Percentiles rank a stretch among this genome's conserved stretches.
These are phyloP conservation scores for Goniozus legneri DNA, from an alignment of 1,140 invertebrate genomes.

Conservation along the genomic window DNA sequence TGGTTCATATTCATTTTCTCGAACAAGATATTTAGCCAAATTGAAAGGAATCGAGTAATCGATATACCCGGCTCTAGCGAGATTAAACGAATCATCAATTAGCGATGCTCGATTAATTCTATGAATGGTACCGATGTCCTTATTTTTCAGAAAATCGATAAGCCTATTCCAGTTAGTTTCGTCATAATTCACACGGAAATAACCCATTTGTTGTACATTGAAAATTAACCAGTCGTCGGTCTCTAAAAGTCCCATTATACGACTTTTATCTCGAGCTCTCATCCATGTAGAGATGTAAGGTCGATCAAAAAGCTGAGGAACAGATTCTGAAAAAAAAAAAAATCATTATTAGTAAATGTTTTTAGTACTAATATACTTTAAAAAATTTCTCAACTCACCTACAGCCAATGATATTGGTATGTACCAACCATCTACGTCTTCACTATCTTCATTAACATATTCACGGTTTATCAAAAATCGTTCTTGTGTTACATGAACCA, in stretches of 20 bases:
- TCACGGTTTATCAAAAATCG: slow-evolving; percentile 16
- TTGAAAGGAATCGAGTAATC: slow-evolving; percentile 53
- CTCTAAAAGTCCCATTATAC: slow-evolving; percentile 1
- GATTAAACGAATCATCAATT: slow-evolving; percentile 61
- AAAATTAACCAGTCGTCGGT: slow-evolving; percentile 50
- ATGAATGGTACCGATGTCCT: slow-evolving; percentile 40
- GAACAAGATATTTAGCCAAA: slow-evolving; percentile 51
- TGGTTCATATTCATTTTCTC: slow-evolving; percentile 56
- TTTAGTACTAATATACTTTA: background rate
- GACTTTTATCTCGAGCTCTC: slow-evolving; percentile 15
- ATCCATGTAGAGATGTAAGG: slow-evolving; percentile 50
- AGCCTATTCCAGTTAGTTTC: slow-evolving; percentile 51
- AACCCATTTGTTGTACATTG: slow-evolving; percentile 50
- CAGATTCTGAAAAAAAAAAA: background rate
- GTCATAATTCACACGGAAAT: slow-evolving; percentile 61
- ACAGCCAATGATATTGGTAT: background rate
- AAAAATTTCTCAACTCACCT: background rate
- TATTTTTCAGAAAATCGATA: slow-evolving; percentile 34
- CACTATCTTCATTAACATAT: background rate
- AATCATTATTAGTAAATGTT: background rate
- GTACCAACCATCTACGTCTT: background rate
- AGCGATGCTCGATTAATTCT: slow-evolving; percentile 59
- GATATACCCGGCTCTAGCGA: slow-evolving; percentile 48
- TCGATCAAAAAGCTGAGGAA: background rate
- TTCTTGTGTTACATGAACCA: slow-evolving; percentile 10